phyloP scores from a whole-genome alignment of 2,797 vertebrate genomes.

The Coregonus ussuriensis region DNA sequence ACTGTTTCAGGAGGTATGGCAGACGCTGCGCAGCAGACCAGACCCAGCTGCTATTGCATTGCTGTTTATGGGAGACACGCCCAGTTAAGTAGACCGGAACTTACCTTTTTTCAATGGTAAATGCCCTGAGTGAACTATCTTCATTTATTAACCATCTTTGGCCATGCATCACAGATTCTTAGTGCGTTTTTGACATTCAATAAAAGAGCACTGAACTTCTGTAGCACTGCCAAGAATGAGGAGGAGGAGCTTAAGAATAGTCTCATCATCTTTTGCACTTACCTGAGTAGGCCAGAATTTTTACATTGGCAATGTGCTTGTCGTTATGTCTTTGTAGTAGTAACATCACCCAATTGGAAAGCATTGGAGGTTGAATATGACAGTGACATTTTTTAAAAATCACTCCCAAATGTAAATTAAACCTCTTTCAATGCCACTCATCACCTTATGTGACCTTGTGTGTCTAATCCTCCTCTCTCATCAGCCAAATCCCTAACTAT shows the following conservation, averaged over 20 bases:
- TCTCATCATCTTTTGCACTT: not conserved
- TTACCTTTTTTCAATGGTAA: too few relatives aligned
- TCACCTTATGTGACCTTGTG: conserved; percentile 24
- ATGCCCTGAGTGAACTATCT: too few relatives aligned
- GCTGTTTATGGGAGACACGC: too few relatives aligned
- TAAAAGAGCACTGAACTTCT: too few relatives aligned
- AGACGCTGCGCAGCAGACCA: not conserved
- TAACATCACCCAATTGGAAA: not conserved
- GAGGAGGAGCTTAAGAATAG: not conserved
- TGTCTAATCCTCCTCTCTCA: conserved; percentile 20
- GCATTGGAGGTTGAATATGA: conserved; percentile 15
- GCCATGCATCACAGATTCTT: too few relatives aligned
- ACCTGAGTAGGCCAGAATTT: not conserved
- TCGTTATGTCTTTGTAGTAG: not conserved
- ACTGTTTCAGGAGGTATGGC: conserved; percentile 66
- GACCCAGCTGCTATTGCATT: too few relatives aligned
- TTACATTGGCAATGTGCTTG: not conserved
- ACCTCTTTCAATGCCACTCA: not conserved
- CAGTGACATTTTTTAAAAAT: too few relatives aligned
- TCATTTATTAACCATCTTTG: too few relatives aligned
- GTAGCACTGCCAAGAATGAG: not conserved
- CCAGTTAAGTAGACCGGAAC: too few relatives aligned
- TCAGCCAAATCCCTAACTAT: conserved; percentile 30
- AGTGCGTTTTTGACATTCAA: too few relatives aligned
- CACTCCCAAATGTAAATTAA: conserved; percentile 2